These are phyloP conservation scores for Nansenia antarctica DNA, from an alignment of 2,113 vertebrate species.

Conservation along the genomic window DNA sequence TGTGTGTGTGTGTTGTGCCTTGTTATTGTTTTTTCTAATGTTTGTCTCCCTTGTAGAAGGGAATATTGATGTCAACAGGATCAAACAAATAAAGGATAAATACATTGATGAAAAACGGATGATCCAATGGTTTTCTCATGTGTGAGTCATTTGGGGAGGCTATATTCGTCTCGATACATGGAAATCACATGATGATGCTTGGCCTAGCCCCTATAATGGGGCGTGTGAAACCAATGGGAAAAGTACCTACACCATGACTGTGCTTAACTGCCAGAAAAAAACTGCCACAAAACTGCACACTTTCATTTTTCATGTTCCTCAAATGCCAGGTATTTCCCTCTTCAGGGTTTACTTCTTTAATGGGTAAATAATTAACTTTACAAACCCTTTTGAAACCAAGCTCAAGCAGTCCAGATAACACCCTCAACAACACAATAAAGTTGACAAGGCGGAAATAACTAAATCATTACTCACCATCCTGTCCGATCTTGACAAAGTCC, in stretches of 20 bases:
- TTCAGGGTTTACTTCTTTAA: not conserved
- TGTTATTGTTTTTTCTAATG: no score
- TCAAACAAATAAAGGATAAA: no score
- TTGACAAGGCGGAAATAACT: not conserved
- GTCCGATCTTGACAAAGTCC: constrained; percentile 47
- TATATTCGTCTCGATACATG: not conserved
- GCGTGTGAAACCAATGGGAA: constrained; percentile 10
- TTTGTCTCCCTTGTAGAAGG: no score
- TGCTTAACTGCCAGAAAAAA: constrained; percentile 43
- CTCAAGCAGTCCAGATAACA: not conserved
- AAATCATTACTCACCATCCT: constrained; percentile 64
- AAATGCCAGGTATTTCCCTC: constrained; percentile 21
- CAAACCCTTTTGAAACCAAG: not conserved
- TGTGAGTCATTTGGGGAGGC: not conserved
- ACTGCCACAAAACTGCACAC: constrained; percentile 25
- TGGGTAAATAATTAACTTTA: no score
- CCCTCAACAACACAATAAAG: not conserved
- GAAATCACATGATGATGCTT: constrained; percentile 21
- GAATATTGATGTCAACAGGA: no score
- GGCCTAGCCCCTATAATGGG: constrained; percentile 28
- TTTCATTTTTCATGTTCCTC: constrained; percentile 39
- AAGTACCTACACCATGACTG: constrained; percentile 23
- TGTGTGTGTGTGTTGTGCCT: no score
- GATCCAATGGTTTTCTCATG: no score
- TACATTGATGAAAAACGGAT: no score